Base-by-base conservation (phyloP, 2,113 vertebrate genomes). In the Collichthys lucidus region DNA sequence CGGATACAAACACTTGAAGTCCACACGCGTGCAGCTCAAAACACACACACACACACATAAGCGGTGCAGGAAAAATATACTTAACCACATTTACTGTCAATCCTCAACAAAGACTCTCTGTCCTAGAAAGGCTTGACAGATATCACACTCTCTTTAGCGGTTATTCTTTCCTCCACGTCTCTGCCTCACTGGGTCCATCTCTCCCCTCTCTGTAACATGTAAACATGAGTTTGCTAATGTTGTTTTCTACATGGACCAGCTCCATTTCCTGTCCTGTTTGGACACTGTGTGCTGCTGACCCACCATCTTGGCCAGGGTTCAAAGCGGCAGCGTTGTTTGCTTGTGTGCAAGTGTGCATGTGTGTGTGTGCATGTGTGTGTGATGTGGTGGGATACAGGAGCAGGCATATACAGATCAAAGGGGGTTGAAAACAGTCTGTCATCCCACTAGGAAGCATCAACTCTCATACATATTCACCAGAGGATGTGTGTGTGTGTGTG, bases 391-490 rank as follows among this genome's bases (percentile, higher is more conserved):
- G 15, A 11, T 71, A 81, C 46, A 50, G 56, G 67, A 85, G 83
- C 69, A 60, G 77, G 73, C 67, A 68, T 52, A n/a, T n/a, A 47
- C 63, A 87, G 88, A 92, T 93, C 87, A 93, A 90, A 92, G 86
- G 46, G 71, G 85, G 73, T 59, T 83, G 85, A 84, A 84, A 88
- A 84, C 83, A 87, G 89, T 77, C 82, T 86, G 84, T 86, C 86
- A 79, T 85, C 77, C 78, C 87, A 62, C 62, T 24, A 88, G 88
- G 84, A 90, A 85, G 67, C 79, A 86, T 79, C 74, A 82, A 52
- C 74, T 77, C 88, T 80, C 87, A 89, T 89, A 11, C 82, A 91
- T 91, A 90, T 86, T 90, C 83, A 86, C 82, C 63, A 67, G 79
- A 66, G 84, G 64, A 24, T 20, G n/a, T 40, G 64, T 42, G 47